Conservation (phyloP, 2,797 vertebrate species). For the Pseudochirops cupreus region DNA sequence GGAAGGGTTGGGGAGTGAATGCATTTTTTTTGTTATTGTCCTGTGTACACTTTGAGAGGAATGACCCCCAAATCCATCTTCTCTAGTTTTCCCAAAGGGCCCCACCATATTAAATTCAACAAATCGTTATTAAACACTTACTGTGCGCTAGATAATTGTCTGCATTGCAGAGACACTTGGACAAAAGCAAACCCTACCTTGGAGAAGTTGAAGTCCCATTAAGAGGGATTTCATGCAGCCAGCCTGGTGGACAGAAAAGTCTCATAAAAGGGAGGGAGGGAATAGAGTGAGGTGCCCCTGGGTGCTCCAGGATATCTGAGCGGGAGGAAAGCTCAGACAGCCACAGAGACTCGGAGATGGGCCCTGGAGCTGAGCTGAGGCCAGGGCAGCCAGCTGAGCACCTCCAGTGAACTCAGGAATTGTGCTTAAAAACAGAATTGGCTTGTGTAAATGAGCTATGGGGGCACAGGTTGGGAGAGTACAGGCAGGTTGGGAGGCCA, state of each 20-base stretch:
- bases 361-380: background rate
- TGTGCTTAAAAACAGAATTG: background rate
- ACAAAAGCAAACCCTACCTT: conserved; percentile 24
- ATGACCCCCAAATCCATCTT: conserved; percentile 65
- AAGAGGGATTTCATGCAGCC: background rate
- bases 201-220: background rate
- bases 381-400: background rate
- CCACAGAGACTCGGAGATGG: background rate
- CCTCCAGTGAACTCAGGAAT: background rate
- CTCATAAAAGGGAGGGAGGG: background rate
- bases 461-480: background rate
- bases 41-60: conserved; percentile 63
- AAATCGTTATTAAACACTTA: conserved; percentile 30
- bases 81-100: conserved; percentile 69
- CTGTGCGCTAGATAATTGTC: conserved; percentile 45
- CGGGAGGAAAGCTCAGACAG: background rate
- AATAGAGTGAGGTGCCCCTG: background rate
- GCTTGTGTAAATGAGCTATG: conserved; percentile 5
- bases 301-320: background rate
- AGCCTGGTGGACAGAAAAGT: background rate
- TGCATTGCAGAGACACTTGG: conserved; percentile 70
- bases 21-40: background rate
- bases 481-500: background rate
- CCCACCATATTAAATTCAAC: conserved; percentile 49
- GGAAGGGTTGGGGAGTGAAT: background rate